These are phyloP conservation scores for human DNA, from an alignment of 2,113 vertebrate genomes.

Conservation along the genomic window DNA sequence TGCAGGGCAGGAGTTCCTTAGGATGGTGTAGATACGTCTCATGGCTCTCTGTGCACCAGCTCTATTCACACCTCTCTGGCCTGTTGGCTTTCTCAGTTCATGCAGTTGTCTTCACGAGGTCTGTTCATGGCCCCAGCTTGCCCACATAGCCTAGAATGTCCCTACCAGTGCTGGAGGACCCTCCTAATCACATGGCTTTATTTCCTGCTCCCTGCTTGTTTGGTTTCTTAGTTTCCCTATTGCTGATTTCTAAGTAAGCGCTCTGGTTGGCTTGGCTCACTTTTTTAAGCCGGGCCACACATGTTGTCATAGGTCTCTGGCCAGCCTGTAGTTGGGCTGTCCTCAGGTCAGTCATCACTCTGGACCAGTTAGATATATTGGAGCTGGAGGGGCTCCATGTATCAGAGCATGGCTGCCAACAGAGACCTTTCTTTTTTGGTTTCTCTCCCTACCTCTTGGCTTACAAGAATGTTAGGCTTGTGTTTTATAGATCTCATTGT, in stretches of 20 bases:
- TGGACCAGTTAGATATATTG: rapidly evolving
- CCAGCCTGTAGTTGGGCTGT: not conserved
- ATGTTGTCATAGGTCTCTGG: not conserved
- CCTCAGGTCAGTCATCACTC: not conserved
- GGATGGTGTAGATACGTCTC: rapidly evolving
- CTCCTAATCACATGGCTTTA: not conserved
- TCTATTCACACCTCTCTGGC: not conserved
- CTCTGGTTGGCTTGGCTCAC: not conserved
- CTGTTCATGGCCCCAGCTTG: not conserved
- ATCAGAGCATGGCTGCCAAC: not conserved
- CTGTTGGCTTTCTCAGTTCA: not conserved
- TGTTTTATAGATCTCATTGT: slow-evolving; percentile 20
- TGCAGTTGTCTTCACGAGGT: not conserved
- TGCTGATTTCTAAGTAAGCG: not conserved
- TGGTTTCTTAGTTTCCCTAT: not conserved
- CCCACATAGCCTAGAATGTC: not conserved
- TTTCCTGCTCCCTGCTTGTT: not conserved
- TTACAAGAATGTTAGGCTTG: not conserved
- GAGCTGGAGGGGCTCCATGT: not conserved
- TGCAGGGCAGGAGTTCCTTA: not conserved
- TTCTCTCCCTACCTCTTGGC: not conserved
- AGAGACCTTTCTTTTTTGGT: not conserved
- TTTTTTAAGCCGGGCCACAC: not conserved
- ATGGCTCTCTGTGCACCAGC: not conserved
- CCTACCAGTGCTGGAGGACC: not conserved